Conservation (phyloP, 2,888 invertebrate species). For the Urechis unicinctus region DNA sequence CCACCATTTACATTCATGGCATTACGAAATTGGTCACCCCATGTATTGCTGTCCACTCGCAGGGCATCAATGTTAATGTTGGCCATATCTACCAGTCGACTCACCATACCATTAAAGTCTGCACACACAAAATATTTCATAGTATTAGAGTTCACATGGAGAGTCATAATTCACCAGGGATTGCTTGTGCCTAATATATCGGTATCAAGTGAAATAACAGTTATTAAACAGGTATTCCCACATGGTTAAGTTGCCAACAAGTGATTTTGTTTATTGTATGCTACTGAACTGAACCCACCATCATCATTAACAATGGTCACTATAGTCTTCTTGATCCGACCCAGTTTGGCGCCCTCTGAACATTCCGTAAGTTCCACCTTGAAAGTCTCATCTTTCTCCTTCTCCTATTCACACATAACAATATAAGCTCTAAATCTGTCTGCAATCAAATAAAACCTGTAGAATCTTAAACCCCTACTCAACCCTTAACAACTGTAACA, state of each 20-base stretch:
- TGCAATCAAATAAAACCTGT: too few relatives aligned
- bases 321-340: conserved; percentile 56
- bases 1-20: conserved; percentile 60
- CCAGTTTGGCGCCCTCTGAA: conserved; percentile 53
- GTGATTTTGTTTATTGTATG: too few relatives aligned
- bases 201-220: too few relatives aligned
- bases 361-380: conserved; percentile 53
- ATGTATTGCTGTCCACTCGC: conserved; percentile 54
- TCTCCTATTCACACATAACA: conserved; percentile 34
- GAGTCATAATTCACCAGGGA: too few relatives aligned
- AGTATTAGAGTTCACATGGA: too few relatives aligned
- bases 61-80: conserved; percentile 56
- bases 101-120: conserved; percentile 58
- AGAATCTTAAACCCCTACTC: too few relatives aligned
- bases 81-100: conserved; percentile 55
- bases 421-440: not conserved
- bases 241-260: too few relatives aligned
- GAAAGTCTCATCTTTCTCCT: conserved; percentile 60
- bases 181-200: too few relatives aligned
- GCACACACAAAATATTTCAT: conserved; percentile 6
- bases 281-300: conserved; percentile 53
- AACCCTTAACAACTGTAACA: too few relatives aligned
- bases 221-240: too few relatives aligned
- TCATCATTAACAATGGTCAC: conserved; percentile 59
- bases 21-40: conserved; percentile 55